Evolutionary conservation across 92 coral and sea anemone species (phyloP), one percentile per base, ranked within the genome.

Genomic region (Nematostella vectensis): DNA sequence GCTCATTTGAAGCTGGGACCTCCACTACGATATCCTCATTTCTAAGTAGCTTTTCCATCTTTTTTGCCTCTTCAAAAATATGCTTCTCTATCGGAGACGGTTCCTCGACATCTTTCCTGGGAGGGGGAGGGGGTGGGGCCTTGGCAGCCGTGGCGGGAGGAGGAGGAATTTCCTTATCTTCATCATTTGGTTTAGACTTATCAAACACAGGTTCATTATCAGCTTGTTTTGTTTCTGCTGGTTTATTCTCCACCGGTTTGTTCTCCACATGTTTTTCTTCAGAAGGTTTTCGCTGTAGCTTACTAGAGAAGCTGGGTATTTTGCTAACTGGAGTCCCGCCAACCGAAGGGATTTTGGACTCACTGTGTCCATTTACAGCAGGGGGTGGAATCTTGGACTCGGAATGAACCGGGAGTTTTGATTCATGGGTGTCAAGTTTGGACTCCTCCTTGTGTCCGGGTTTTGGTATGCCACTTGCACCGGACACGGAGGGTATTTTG

Each of bases 11-110:
- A 6, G 57, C 57, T 28, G 55, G 68, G 25, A 70, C 88, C 25
- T 71, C 73, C 2, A 84, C 83, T 9, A 79, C 81, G 33, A 85
- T 72, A 25, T 68, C 67, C 40, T 75, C 95, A 63, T 85, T 74
- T 4, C 88, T 88, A 16, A 85, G 67, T 17, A 85, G 74, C 44
- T 85, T 68, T 47, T 85, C 95, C 78, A 85, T 56, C 50, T 70
- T 73, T 39, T 80, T 77, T 20, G 95, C 95, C 60, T 85, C 95
- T 6, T 80, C 47, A 63, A 78, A 73, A 57, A 85, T 85, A 59
- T 62, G 69, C 47, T 75, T 77, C 28, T 75, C 77, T 38, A 67
- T 28, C 1, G 84, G 74, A 4, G 83, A 62, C 1, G 79, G 82
- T 12, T 48, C 47, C 26, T 57, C 43, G 58, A 70, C 47, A 53